Evolutionary conservation across 2,888 invertebrate genomes (phyloP), one percentile per base, ranked within the genome.

Genomic region (Drosophila glabriapex): DNA sequence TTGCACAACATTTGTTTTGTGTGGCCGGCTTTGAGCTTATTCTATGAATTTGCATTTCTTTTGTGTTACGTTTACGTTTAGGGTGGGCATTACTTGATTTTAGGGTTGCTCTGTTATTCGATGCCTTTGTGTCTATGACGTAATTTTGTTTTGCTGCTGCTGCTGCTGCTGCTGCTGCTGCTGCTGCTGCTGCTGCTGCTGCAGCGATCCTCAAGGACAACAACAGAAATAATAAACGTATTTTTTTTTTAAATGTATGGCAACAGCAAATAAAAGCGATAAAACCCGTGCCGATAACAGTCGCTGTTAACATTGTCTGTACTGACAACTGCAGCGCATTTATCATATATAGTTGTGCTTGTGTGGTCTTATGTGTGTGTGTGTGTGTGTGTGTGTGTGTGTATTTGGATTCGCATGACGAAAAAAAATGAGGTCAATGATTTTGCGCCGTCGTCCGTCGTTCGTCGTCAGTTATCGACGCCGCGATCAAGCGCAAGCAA

Each of bases 351-450:
- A 35, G 35, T 14, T 14, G 35, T 35, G 14, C 14, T 35, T 35
- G 14, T 14, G 33, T 35, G 33, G 12, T 35, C 33, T 35, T 56
- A 31, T 65, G 49, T 56, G 19, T 54, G 41, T 53, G 55, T 60
- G 55, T 58, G 52, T 60, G n/a, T 67, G 43, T 54, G n/a, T 54
- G 43, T 53, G 55, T 60, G 50, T 52, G 7, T 28, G 35, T 37
- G 33, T 41, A 28, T 77, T 60, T 73, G 56, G 69, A 79, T 78
- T 86, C 89, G 85, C 76, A 83, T 89, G 82, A 90, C 82, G 89
- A 86, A 89, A 89, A 81, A 84, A 89, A 90, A 89, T 88, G 91
- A 88, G 87, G 87, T 90, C 87, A 88, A 88, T 88, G 87, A 88
- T 88, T 88, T 88, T 90, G 91, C 79, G 85, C 81, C 73, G 86